Conservation (phyloP, 2,113 vertebrate species). For the Carassius auratus region DNA sequence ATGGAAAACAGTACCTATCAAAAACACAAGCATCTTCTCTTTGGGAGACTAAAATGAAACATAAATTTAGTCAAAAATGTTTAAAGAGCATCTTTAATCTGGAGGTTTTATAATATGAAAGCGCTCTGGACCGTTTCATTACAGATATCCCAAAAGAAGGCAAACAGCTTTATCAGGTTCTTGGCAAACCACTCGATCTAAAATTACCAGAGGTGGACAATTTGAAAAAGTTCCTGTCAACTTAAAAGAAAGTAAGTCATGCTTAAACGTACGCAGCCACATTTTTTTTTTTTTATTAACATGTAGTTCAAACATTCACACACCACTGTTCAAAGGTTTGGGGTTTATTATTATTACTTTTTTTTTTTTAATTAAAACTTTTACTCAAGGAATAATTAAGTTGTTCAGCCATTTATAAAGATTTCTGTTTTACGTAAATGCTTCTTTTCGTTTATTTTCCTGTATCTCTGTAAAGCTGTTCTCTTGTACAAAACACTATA, state of each 20-base stretch:
- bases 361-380: too few relatives aligned
- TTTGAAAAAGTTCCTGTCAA: not conserved
- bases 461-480: too few relatives aligned
- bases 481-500: too few relatives aligned
- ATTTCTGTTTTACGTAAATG: not conserved
- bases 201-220: not conserved
- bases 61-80: slow-evolving; percentile 30
- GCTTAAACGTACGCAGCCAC: not conserved
- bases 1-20: slow-evolving; percentile 49
- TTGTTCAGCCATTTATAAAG: too few relatives aligned
- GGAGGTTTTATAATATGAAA: slow-evolving; percentile 17
- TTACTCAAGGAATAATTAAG: too few relatives aligned
- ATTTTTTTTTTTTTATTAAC: not conserved
- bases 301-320: not conserved
- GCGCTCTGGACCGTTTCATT: not conserved
- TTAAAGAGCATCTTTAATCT: slow-evolving; percentile 38
- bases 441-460: not conserved
- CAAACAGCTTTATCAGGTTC: slow-evolving; percentile 23
- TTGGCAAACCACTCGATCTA: not conserved
- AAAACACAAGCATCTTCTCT: slow-evolving; percentile 37
- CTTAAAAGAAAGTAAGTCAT: not conserved
- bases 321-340: not conserved
- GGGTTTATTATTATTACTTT: too few relatives aligned
- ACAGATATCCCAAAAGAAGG: not conserved
- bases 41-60: slow-evolving; percentile 36